Evolutionary conservation across 2,113 vertebrate genomes (phyloP), one percentile per base, ranked within the genome.

Genomic region (Acinonyx jubatus): DNA sequence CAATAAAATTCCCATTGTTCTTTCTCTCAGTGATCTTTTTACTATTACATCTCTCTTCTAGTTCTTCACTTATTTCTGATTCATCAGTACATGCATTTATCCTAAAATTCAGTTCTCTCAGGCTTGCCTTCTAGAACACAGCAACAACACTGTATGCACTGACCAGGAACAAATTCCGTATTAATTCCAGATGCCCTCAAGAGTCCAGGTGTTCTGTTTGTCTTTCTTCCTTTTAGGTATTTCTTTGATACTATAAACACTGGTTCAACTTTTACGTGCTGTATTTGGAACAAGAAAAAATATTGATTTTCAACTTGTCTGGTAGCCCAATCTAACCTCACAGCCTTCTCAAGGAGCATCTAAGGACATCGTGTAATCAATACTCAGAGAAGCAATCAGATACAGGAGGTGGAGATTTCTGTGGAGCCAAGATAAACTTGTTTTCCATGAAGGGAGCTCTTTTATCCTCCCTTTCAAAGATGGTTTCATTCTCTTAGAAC

Each of bases 401-500:
- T 15, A 25, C 23, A 68, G 66, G 25, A 88, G 76, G n/a, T 61
- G 1, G 33, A 33, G 14, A 27, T 94, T 94, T 91, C 81, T 41
- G 33, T 85, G 61, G 21, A 94, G 50, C 65, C 91, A 41, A 94
- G 85, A 96, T 85, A 89, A 93, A 81, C 89, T 90, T 85, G 86
- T 81, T 90, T 91, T 93, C 82, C 31, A 57, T 36, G 11, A 27
- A 50, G 6, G 78, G 48, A 45, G 12, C 23, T 95, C 55, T 91
- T 95, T 95, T 23, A 88, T 81, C 31, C 41, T 55, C 33, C 45
- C 50, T 23, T 89, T 85, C 82, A 10, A 94, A 96, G 48, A 81
- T n/a, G 27, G 45, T 50, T 92, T 96, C 23, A 57, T 89, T 93
- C 57, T 94, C 31, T 90, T 82, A 71, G 52, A 97, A 88, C 18